Evolutionary conservation across 2,888 invertebrate genomes (phyloP), one percentile per base, ranked within the genome.

Genomic region (Rhingia rostrata): DNA sequence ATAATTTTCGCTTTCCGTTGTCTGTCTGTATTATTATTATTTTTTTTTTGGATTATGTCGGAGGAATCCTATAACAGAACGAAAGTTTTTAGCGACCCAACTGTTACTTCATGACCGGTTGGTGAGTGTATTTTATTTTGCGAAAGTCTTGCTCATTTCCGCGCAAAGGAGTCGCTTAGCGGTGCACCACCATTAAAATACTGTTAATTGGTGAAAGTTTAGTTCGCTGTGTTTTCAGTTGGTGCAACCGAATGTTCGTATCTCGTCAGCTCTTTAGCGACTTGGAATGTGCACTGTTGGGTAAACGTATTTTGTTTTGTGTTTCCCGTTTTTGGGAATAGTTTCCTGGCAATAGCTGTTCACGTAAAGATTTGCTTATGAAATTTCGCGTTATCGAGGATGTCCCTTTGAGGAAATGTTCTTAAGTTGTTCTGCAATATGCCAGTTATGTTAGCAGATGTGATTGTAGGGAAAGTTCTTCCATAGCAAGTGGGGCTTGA

Each of bases 171-270:
- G 54, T 54, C 43, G 61, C 60, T 60, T 80, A 41, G 35, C 47
- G 67, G 39, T 67, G 14, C 33, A 9, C 51, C 56, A 78, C 30
- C 30, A 70, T 78, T 78, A 63, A 78, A 78, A 78, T 70, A 63
- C 78, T 70, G 70, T 70, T 70, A 78, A 78, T 78, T 78, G 72
- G 41, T 35, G 33, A 61, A 78, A 70, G 47, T 77, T 72, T 58
- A 33, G 22, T 22, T n/a, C n/a, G 56, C 51, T 64, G 58, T 56
- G 51, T 43, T 72, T 72, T 33, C 49, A 33, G 32, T n/a, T 37
- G 10, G 10, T 6, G 43, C 7, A n/a, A 22, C 22, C 2, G 4
- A 67, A 43, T 10, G 33, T 54, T 53, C 43, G n/a, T 53, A 35
- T 43, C 49, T 64, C 10, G 49, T 51, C n/a, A n/a, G 37, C 30